phyloP scores from a whole-genome alignment of 2,113 vertebrate genomes.

The Centropus unirufus region DNA sequence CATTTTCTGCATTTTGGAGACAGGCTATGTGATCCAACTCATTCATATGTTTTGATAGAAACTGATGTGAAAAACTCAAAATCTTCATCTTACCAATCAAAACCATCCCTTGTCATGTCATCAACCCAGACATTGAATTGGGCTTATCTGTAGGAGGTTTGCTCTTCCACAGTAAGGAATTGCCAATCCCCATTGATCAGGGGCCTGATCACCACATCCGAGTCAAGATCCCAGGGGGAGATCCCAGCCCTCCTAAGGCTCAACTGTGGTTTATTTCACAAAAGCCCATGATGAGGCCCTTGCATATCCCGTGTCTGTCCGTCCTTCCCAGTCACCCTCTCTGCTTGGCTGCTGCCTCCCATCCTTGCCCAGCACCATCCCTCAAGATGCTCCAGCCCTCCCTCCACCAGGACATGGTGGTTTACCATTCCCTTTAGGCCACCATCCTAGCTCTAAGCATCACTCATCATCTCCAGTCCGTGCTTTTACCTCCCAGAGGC shows the following conservation, averaged over 20 bases:
- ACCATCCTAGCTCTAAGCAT: not conserved
- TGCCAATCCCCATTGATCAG: not conserved
- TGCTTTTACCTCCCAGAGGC: not conserved
- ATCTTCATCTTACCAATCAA: not conserved
- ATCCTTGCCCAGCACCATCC: not conserved
- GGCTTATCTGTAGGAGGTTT: not conserved
- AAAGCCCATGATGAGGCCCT: not conserved
- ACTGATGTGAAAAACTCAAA: not conserved
- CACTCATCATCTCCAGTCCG: not conserved
- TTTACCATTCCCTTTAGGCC: not conserved
- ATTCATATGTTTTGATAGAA: not conserved
- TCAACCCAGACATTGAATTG: not conserved
- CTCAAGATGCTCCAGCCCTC: not conserved
- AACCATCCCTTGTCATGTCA: not conserved
- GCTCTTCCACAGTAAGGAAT: not conserved
- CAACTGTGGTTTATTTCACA: not conserved
- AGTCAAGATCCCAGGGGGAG: rapidly evolving
- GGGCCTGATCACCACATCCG: rapidly evolving
- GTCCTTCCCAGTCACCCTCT: not conserved
- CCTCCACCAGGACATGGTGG: not conserved
- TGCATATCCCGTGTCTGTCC: rapidly evolving
- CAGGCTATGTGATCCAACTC: not conserved
- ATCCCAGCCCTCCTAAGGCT: not conserved
- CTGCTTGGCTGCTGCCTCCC: not conserved
- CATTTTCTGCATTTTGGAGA: not conserved